Percentiles rank a stretch among this genome's conserved stretches.
Evolutionary conservation across 2,888 invertebrate genomes (phyloP).

Genomic region (Hydraecia micacea): DNA sequence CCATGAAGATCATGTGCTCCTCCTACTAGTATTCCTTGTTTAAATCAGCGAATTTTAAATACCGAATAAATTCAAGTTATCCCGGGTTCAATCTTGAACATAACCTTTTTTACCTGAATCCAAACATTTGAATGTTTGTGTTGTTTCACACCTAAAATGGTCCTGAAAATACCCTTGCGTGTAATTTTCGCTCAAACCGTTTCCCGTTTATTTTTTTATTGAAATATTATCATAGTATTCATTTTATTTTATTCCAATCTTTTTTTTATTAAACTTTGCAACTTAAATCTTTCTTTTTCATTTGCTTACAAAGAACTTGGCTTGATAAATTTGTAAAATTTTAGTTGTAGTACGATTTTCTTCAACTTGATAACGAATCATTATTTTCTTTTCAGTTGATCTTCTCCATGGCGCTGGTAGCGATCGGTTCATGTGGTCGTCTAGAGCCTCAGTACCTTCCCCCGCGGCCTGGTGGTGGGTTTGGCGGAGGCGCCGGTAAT

Average conservation of each 20-base stretch:
- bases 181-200: not conserved
- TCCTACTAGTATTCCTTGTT: not conserved
- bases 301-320: not conserved
- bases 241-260: not conserved
- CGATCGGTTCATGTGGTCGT: conserved; percentile 79
- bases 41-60: not conserved
- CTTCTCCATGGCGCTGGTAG: conserved; percentile 77
- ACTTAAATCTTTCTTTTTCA: not conserved
- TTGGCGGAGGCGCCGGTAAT: conserved; percentile 66
- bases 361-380: not conserved
- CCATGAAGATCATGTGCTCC: conserved; percentile 25
- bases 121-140: not conserved
- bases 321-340: not conserved
- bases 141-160: not conserved
- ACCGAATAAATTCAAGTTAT: not conserved
- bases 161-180: not conserved
- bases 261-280: not conserved
- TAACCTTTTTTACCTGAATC: not conserved
- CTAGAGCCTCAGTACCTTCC: conserved; percentile 74
- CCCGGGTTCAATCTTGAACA: not conserved
- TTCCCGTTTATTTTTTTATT: not conserved
- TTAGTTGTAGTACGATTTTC: not conserved
- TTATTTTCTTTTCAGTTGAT: conserved; percentile 67
- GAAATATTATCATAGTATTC: not conserved
- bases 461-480: conserved; percentile 69